Evolutionary conservation across 1,140 invertebrate genomes (phyloP).

Genomic region (Leptopilina boulardi): DNA sequence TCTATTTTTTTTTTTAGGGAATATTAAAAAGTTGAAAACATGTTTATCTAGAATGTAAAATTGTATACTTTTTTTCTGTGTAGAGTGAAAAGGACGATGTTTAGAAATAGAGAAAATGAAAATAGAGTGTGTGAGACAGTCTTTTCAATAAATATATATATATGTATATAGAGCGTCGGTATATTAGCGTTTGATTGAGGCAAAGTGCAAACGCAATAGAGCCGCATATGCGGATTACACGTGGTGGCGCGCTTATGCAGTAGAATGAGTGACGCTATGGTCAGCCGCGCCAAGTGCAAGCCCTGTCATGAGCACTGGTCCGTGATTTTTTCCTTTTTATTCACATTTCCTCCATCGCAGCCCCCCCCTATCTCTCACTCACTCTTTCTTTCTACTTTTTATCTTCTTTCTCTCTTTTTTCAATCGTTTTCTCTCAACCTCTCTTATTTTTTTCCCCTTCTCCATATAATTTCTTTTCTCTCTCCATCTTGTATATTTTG

Average conservation of each 20-base stretch:
- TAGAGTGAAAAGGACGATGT: no score
- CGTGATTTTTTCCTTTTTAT: constrained; percentile 24
- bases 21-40: no score
- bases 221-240: constrained; percentile 22
- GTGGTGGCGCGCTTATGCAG: constrained; percentile 20
- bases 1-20: no score
- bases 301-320: background rate
- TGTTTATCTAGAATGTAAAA: no score
- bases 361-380: background rate
- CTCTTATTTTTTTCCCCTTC: background rate
- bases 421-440: background rate
- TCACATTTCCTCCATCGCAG: constrained; percentile 5
- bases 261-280: constrained; percentile 19
- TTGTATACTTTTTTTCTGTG: no score
- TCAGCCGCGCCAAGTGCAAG: constrained; percentile 19
- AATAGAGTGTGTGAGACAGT: background rate
- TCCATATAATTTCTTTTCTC: background rate
- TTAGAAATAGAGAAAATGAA: no score
- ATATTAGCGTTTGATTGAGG: background rate
- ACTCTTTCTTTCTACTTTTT: background rate
- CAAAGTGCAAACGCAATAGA: background rate
- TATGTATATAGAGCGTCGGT: background rate
- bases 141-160: background rate
- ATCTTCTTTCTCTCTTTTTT: background rate
- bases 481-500: no score